Evolutionary conservation across 2,113 vertebrate species (phyloP), one percentile per base, ranked within the genome.

Genomic region (Thinocorus orbignyianus): DNA sequence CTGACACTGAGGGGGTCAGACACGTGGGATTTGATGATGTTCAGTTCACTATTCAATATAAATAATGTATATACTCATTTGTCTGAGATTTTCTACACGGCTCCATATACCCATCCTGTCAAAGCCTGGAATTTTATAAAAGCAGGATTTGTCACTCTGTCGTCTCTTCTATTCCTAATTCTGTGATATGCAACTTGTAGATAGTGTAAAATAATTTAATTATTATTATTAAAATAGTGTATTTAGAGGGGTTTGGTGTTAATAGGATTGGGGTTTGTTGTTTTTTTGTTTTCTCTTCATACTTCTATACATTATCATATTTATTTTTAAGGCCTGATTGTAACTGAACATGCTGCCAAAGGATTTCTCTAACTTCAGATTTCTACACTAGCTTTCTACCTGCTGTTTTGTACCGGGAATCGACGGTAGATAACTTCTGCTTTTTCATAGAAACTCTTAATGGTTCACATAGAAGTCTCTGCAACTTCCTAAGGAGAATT

Each of bases 321-420:
- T 98, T 98, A 98, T 98, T 98, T 96, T 93, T 97, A 91, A 98
- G 78, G 97, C 92, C 93, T 96, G 95, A 97, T 98, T 96, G 96
- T 97, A 97, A 97, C 97, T 96, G 97, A 97, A 97, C 90, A 82
- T 93, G 97, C 97, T 98, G 97, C 97, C 97, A 98, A 97, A 98
- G 97, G 96, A 96, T 95, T 94, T 97, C 30, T 97, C 94, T 97
- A 84, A 94, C 94, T 93, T 93, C 73, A 49, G 37, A 96, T 98
- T 97, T 98, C 96, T 98, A 95, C 76, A 24, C 65, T 83, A 77
- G 96, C 70, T 95, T 96, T 95, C 97, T 96, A 97, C 85, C 93
- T 96, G 54, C 84, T 96, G 61, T 97, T 97, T 97, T 98, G n/a
- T 98, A 97, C 92, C 64, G 37, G 94, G 94, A 97, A 84, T 85